Evolutionary conservation across 2,888 invertebrate genomes (phyloP).

Genomic region (Drosophila nr. perissopoda): DNA sequence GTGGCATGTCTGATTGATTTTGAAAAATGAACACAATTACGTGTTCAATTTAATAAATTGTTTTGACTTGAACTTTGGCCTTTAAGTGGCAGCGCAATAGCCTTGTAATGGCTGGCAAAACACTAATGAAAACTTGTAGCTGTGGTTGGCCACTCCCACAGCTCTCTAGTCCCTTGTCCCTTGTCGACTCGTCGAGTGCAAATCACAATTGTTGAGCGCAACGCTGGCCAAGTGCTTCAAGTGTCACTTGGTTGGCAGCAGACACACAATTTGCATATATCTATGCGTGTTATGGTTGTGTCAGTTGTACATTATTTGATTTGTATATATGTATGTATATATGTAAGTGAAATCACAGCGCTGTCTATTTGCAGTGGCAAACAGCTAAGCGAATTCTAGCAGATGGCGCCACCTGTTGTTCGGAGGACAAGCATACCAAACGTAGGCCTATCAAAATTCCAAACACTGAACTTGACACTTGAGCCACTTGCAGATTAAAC

Average conservation of each 20-base stretch:
- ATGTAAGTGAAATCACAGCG: neutral
- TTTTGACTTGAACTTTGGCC: constrained; percentile 44
- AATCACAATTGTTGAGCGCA: constrained; percentile 39
- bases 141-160: neutral
- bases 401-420: constrained; percentile 41
- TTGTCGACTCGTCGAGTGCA: constrained; percentile 15
- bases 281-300: neutral
- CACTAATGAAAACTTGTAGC: constrained; percentile 17
- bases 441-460: neutral
- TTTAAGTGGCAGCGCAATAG: constrained; percentile 14
- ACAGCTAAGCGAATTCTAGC: neutral
- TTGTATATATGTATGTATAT: constrained; percentile 3
- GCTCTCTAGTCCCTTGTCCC: neutral
- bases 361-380: neutral
- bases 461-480: constrained; percentile 38
- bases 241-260: constrained; percentile 22
- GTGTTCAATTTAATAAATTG: constrained; percentile 56
- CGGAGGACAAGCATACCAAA: neutral
- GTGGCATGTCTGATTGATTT: constrained; percentile 42
- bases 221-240: constrained; percentile 22
- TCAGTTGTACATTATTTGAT: constrained; percentile 42
- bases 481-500: constrained; percentile 11
- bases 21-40: constrained; percentile 64
- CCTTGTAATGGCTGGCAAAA: constrained; percentile 8
- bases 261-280: constrained; percentile 28